These are phyloP conservation scores for Garrulus glandarius DNA, from an alignment of 2,797 vertebrate species.

Conservation along the genomic window DNA sequence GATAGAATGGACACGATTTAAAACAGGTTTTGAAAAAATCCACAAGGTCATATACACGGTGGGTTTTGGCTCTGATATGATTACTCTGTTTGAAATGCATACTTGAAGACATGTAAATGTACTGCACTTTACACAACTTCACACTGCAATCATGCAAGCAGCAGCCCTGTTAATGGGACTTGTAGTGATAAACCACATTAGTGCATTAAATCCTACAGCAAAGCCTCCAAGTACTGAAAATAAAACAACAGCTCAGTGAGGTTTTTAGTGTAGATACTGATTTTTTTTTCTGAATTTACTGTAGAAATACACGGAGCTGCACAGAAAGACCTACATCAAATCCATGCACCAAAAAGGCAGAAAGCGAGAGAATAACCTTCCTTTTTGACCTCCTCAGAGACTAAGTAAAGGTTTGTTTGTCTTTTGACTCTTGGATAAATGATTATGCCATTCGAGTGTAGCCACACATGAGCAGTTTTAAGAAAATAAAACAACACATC, in stretches of 20 bases:
- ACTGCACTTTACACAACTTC: not conserved
- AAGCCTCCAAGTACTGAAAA: not conserved
- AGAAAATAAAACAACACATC: not conserved
- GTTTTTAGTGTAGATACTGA: not conserved
- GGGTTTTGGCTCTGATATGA: not conserved
- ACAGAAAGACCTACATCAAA: not conserved
- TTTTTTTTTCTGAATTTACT: not conserved
- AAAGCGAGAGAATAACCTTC: not conserved
- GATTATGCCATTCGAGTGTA: fast-evolving
- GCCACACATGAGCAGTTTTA: not conserved
- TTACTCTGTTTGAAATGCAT: not conserved
- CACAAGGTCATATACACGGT: not conserved
- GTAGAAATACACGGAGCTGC: not conserved
- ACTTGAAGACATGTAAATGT: not conserved
- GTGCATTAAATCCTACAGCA: not conserved
- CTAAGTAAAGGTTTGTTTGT: not conserved
- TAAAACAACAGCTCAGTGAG: not conserved
- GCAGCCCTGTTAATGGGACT: not conserved
- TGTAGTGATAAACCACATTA: not conserved
- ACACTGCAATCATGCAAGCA: not conserved
- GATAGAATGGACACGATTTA: not conserved
- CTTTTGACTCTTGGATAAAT: not conserved
- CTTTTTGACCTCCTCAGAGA: not conserved
- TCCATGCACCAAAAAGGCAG: not conserved
- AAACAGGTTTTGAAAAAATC: not conserved